phyloP scores from a whole-genome alignment of 2,888 invertebrate genomes.

The Eristalis intricaria region DNA sequence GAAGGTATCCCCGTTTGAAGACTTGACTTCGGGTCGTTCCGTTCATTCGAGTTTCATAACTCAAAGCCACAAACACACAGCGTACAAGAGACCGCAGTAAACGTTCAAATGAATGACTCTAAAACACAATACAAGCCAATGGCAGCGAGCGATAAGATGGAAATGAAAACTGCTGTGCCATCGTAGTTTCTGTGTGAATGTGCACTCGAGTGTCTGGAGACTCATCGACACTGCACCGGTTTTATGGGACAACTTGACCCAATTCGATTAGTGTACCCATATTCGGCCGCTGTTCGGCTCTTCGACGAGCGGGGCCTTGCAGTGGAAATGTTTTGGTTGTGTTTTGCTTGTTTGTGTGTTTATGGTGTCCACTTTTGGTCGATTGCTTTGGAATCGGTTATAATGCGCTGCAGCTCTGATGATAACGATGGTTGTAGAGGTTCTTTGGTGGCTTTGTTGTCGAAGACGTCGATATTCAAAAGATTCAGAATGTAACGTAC shows the following conservation, averaged over 20 bases:
- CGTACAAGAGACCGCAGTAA: not conserved
- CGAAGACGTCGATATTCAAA: too few relatives aligned
- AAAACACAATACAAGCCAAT: not conserved
- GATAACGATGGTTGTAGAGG: not conserved
- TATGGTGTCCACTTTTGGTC: not conserved
- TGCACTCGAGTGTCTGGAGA: conserved; percentile 35
- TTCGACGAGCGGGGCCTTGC: not conserved
- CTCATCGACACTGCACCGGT: conserved; percentile 41
- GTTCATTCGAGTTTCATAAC: not conserved
- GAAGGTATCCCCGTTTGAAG: not conserved
- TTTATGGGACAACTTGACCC: conserved; percentile 44
- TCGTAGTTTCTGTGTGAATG: conserved; percentile 7
- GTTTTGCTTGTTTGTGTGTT: not conserved
- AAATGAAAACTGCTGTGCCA: conserved; percentile 24
- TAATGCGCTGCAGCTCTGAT: not conserved
- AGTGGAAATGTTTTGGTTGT: not conserved
- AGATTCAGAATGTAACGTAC: not conserved
- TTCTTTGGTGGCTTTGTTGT: not conserved
- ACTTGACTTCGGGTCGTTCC: not conserved
- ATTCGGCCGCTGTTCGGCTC: not conserved
- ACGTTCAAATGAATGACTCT: not conserved
- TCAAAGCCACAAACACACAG: not conserved
- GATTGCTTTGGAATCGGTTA: not conserved
- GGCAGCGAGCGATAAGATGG: conserved; percentile 7
- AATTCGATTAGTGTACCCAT: conserved; percentile 33